Evolutionary conservation across 2,113 vertebrate species (phyloP).

Genomic region (Pavo muticus): DNA sequence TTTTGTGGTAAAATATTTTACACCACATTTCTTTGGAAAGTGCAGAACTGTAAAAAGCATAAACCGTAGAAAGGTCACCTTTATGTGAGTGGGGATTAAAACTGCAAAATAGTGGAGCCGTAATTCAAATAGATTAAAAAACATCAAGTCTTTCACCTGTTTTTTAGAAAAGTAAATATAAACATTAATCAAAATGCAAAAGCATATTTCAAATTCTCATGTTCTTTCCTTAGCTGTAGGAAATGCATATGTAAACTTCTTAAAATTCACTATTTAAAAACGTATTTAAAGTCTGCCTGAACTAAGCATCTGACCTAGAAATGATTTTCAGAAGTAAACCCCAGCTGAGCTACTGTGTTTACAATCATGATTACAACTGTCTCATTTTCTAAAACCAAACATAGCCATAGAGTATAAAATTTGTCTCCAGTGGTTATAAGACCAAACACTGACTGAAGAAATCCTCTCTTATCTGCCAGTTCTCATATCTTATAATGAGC

Average conservation of each 20-base stretch:
- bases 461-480: slow-evolving; percentile 49
- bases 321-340: slow-evolving; percentile 63
- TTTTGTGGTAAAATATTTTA: background rate
- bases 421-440: slow-evolving; percentile 26
- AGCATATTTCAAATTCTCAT: background rate
- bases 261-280: slow-evolving; percentile 18
- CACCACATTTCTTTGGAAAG: background rate
- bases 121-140: background rate
- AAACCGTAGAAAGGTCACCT: background rate
- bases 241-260: background rate
- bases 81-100: background rate
- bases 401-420: slow-evolving; percentile 36
- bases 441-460: slow-evolving; percentile 38
- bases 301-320: slow-evolving; percentile 67
- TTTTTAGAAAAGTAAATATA: background rate
- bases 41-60: background rate
- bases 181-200: background rate
- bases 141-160: background rate
- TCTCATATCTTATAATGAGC: slow-evolving; percentile 63
- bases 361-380: slow-evolving; percentile 36
- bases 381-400: slow-evolving; percentile 69
- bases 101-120: background rate
- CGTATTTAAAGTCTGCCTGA: slow-evolving; percentile 23
- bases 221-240: background rate
- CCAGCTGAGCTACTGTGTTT: slow-evolving; percentile 64